phyloP scores from a whole-genome alignment of 2,113 vertebrate species.

The Gymnocephalus cernua region DNA sequence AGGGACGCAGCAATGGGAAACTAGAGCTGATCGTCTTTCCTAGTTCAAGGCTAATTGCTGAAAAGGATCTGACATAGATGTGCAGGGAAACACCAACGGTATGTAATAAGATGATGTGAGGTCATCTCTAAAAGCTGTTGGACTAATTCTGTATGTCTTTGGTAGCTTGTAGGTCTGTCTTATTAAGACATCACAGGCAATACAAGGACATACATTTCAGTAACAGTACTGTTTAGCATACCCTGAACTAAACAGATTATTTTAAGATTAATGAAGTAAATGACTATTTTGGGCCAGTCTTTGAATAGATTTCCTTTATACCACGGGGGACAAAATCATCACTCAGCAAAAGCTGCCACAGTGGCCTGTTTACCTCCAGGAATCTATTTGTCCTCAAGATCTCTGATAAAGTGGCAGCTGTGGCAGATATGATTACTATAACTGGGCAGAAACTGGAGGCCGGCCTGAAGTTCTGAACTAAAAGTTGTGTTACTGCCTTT shows the following conservation, averaged over 20 bases:
- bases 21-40: slow-evolving; percentile 85
- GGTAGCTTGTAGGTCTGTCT: slow-evolving; percentile 27
- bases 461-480: slow-evolving; percentile 64
- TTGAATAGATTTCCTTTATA: slow-evolving; percentile 1
- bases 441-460: slow-evolving; percentile 86
- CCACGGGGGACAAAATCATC: slow-evolving; percentile 45
- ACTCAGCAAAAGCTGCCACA: slow-evolving; percentile 59
- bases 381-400: slow-evolving; percentile 74
- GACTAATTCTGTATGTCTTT: slow-evolving; percentile 65
- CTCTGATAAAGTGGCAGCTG: slow-evolving; percentile 87
- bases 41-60: slow-evolving; percentile 87
- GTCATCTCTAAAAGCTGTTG: slow-evolving; percentile 75
- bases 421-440: slow-evolving; percentile 87
- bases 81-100: slow-evolving; percentile 64
- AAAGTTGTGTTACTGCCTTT: slow-evolving; percentile 18
- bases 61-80: slow-evolving; percentile 80
- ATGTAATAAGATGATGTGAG: slow-evolving; percentile 76
- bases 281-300: neutral
- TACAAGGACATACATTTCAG: slow-evolving; percentile 1
- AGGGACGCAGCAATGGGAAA: slow-evolving; percentile 83
- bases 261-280: neutral
- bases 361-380: slow-evolving; percentile 56
- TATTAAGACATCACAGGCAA: slow-evolving; percentile 41
- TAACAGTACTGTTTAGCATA: neutral
- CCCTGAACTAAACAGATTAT: neutral